Conservation (phyloP, 1,140 invertebrate genomes). For the Lepidurus apus region DNA sequence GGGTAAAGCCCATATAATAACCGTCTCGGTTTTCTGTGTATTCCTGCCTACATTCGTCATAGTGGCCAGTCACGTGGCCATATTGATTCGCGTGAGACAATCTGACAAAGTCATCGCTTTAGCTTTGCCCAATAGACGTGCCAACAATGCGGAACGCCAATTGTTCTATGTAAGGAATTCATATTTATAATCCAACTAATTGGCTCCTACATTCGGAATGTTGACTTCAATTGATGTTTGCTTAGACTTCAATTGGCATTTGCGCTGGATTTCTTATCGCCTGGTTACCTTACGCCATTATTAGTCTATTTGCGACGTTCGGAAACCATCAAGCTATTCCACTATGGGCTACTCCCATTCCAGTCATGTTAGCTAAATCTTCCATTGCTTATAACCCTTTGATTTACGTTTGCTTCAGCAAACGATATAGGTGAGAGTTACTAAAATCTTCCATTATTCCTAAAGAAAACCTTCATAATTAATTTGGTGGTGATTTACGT, state of each 20-base stretch:
- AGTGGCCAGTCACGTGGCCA: slow-evolving; percentile 29
- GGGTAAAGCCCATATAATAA: slow-evolving; percentile 23
- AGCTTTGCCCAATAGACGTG: slow-evolving; percentile 25
- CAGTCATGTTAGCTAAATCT: slow-evolving; percentile 48
- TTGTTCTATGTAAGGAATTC: slow-evolving; percentile 31
- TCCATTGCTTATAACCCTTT: slow-evolving; percentile 48
- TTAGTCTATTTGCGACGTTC: slow-evolving; percentile 40
- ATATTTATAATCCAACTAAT: no score
- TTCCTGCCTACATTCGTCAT: slow-evolving; percentile 34
- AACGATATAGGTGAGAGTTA: slow-evolving; percentile 26
- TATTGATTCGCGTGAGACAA: slow-evolving; percentile 33
- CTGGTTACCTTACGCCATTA: slow-evolving; percentile 46
- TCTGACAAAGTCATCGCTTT: slow-evolving; percentile 25
- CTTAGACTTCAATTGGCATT: slow-evolving; percentile 37
- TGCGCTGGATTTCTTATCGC: slow-evolving; percentile 44
- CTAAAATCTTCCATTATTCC: background rate
- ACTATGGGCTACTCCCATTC: slow-evolving; percentile 39
- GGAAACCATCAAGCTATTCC: slow-evolving; percentile 33
- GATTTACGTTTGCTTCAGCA: slow-evolving; percentile 45
- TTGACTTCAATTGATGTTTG: background rate
- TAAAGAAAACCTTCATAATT: background rate
- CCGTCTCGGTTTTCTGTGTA: slow-evolving; percentile 30
- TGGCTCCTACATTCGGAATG: no score
- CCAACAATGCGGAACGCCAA: slow-evolving; percentile 32
- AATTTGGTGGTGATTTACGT: background rate